phyloP scores from a whole-genome alignment of 2,113 vertebrate species.

The Tragulus kanchil region DNA sequence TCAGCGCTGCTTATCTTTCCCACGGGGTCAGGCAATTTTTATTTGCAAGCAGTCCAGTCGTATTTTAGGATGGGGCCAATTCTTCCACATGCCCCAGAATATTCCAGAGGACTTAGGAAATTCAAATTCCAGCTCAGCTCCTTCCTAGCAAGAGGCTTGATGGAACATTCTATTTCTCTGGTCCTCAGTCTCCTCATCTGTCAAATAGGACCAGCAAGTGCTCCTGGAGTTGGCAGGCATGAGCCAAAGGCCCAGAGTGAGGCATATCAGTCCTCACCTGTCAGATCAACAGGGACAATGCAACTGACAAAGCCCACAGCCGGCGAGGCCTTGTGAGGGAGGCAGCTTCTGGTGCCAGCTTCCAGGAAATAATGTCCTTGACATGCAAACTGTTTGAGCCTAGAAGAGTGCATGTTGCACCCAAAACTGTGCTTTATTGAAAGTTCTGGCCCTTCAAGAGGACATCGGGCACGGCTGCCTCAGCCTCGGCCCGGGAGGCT shows the following conservation, averaged over 20 bases:
- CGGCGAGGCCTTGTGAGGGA: accelerated
- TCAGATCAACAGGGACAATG: background rate
- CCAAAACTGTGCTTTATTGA: no score
- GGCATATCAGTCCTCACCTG: accelerated
- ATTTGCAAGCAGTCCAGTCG: background rate
- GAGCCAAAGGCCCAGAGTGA: accelerated
- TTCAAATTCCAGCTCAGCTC: background rate
- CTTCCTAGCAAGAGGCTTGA: background rate
- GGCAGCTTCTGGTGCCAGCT: background rate
- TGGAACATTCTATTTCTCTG: background rate
- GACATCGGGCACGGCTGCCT: accelerated
- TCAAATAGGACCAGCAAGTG: accelerated
- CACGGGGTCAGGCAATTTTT: no score
- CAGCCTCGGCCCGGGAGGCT: accelerated
- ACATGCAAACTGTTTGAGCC: accelerated
- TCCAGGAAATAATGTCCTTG: background rate
- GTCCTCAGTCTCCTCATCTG: background rate
- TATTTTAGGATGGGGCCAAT: background rate
- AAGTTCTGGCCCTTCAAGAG: accelerated
- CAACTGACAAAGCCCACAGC: accelerated
- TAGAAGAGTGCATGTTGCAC: accelerated
- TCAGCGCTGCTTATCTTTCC: accelerated
- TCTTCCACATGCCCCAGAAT: background rate
- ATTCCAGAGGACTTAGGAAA: background rate
- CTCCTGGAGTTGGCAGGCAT: background rate